phyloP scores from a whole-genome alignment of 2,113 vertebrate species.

The Madoqua kirkii region DNA sequence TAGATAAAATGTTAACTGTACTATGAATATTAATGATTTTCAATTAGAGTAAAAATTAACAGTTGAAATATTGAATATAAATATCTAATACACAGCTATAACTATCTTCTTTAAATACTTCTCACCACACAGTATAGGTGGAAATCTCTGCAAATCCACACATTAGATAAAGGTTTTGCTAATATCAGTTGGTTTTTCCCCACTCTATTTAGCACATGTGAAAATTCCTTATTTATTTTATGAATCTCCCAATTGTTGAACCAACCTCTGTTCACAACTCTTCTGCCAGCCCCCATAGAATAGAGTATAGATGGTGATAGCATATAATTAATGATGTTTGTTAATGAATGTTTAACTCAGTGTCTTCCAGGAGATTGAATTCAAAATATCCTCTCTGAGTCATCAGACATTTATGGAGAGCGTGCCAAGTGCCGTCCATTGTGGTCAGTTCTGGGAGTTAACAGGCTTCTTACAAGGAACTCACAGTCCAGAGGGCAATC shows the following conservation, averaged over 20 bases:
- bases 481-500: neutral
- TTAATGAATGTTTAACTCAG: neutral
- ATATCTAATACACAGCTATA: neutral
- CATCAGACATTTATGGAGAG: neutral
- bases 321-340: neutral
- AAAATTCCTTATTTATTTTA: neutral
- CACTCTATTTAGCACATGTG: neutral
- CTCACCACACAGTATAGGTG: fast-evolving
- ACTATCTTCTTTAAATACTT: neutral
- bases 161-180: neutral
- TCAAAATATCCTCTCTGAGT: neutral
- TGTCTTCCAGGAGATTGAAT: neutral
- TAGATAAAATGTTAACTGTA: neutral
- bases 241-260: neutral
- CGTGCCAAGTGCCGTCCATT: neutral
- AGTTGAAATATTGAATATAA: constrained; percentile 15
- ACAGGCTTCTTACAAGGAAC: neutral
- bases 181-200: neutral
- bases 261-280: neutral
- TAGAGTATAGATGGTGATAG: neutral
- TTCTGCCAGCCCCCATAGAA: neutral
- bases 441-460: neutral
- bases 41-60: neutral
- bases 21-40: neutral
- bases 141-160: neutral